These are phyloP conservation scores for Nothobranchius kuhntae DNA, from an alignment of 2,113 vertebrate genomes.

Conservation along the genomic window DNA sequence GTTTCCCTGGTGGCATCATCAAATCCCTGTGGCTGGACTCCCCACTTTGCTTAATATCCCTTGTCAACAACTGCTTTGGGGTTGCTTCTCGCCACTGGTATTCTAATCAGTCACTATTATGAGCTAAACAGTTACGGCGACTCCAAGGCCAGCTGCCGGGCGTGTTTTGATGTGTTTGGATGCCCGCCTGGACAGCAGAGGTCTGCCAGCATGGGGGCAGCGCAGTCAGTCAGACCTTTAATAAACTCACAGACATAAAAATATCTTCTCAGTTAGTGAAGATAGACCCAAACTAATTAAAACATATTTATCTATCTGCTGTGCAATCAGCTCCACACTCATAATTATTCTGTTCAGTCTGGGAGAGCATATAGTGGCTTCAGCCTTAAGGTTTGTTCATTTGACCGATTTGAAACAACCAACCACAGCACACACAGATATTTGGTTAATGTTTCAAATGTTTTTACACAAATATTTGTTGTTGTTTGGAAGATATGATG, in stretches of 20 bases:
- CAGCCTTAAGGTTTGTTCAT: not conserved
- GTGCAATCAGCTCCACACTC: not conserved
- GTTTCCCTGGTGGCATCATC: constrained; percentile 67
- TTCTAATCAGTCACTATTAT: constrained; percentile 69
- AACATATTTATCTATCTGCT: not conserved
- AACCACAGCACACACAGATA: too few relatives aligned
- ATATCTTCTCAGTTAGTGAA: not conserved
- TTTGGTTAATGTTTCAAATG: too few relatives aligned
- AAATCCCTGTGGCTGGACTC: constrained; percentile 57
- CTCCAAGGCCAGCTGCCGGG: constrained; percentile 55
- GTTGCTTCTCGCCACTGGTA: constrained; percentile 56
- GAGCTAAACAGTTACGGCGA: constrained; percentile 50
- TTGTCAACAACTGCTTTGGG: constrained; percentile 74
- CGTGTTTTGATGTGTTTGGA: constrained; percentile 59
- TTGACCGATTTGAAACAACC: too few relatives aligned
- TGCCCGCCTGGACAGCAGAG: constrained; percentile 42
- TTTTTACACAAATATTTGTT: too few relatives aligned
- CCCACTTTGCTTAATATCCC: constrained; percentile 65
- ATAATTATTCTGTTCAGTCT: not conserved
- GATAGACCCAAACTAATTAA: too few relatives aligned
- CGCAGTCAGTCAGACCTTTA: constrained; percentile 38
- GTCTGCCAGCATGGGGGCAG: constrained; percentile 54
- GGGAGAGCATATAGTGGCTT: not conserved
- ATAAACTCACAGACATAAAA: constrained; percentile 9
- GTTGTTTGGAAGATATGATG: too few relatives aligned